Conservation (phyloP, 23 tunicate genomes). For the Ciona savignyi region DNA sequence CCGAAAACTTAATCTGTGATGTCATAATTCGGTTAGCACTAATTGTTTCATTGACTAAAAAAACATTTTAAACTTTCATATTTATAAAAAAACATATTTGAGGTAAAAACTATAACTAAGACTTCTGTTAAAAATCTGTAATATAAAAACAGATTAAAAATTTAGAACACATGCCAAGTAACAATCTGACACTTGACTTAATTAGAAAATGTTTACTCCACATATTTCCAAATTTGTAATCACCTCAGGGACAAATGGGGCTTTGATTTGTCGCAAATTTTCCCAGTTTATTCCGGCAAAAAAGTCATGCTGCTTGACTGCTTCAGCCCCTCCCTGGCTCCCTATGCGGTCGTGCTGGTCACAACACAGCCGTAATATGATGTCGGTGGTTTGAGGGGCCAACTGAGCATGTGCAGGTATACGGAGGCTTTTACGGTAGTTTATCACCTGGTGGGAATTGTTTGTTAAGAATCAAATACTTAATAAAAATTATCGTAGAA, state of each 20-base stretch:
- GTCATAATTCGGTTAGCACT: no score
- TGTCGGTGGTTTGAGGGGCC: slow-evolving; percentile 29
- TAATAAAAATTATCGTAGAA: background rate
- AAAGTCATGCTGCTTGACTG: slow-evolving; percentile 67
- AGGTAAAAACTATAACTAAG: no score
- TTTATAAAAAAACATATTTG: no score
- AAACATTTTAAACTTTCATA: no score
- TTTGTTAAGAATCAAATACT: background rate
- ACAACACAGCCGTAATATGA: slow-evolving; percentile 51
- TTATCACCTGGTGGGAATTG: slow-evolving; percentile 39
- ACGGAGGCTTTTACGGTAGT: slow-evolving; percentile 33
- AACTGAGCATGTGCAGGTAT: slow-evolving; percentile 46
- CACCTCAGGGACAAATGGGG: slow-evolving; percentile 82
- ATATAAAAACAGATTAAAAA: no score
- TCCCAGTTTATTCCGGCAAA: slow-evolving; percentile 62
- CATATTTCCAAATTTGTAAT: no score
- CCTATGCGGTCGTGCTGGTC: slow-evolving; percentile 63
- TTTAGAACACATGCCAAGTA: no score
- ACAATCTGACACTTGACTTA: no score
- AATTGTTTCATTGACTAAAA: no score
- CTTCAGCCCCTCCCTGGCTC: slow-evolving; percentile 51
- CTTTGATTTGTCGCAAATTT: slow-evolving; percentile 34
- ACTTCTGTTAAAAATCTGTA: no score
- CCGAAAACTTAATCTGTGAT: slow-evolving; percentile 50
- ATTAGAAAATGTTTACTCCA: no score